A percentile compares a stretch with the other conserved stretches of the same genome.
These are phyloP conservation scores for Nomada ferruginata DNA, from an alignment of 2,888 invertebrate species.

Conservation along the genomic window DNA sequence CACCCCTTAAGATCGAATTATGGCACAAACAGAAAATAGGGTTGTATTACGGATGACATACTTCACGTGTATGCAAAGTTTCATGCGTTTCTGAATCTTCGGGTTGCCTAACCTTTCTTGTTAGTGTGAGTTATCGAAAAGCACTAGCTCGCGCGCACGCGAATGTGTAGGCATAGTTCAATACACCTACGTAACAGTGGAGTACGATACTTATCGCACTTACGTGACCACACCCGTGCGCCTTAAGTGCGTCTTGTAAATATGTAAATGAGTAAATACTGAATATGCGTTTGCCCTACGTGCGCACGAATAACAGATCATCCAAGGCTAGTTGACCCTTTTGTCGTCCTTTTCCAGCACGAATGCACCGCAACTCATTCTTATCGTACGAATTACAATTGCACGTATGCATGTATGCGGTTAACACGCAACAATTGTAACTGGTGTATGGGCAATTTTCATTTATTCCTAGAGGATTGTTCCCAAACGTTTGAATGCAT, in stretches of 20 bases:
- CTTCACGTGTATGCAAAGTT: too few relatives aligned
- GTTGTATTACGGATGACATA: too few relatives aligned
- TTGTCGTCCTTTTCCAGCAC: constrained; percentile 49
- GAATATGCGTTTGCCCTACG: constrained; percentile 32
- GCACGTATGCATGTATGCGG: not conserved
- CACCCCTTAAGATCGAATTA: too few relatives aligned
- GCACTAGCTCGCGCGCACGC: constrained; percentile 3
- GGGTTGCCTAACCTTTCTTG: too few relatives aligned
- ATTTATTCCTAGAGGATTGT: not conserved
- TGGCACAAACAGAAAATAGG: too few relatives aligned
- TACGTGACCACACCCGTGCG: constrained; percentile 47
- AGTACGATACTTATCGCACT: constrained; percentile 51
- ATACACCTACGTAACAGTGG: constrained; percentile 55
- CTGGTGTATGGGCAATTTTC: not conserved
- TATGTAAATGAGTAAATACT: constrained; percentile 57
- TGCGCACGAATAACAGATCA: constrained; percentile 46
- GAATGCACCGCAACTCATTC: constrained; percentile 54
- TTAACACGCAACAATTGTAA: constrained; percentile 1
- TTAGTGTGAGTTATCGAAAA: constrained; percentile 36
- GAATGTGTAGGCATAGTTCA: constrained; percentile 12
- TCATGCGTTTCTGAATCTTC: too few relatives aligned
- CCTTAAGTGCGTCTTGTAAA: constrained; percentile 52
- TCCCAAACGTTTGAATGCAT: not conserved
- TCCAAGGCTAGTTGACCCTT: constrained; percentile 34
- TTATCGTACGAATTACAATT: constrained; percentile 34